Conservation (phyloP, 1,140 invertebrate species). For the Nixonia krombeini region DNA sequence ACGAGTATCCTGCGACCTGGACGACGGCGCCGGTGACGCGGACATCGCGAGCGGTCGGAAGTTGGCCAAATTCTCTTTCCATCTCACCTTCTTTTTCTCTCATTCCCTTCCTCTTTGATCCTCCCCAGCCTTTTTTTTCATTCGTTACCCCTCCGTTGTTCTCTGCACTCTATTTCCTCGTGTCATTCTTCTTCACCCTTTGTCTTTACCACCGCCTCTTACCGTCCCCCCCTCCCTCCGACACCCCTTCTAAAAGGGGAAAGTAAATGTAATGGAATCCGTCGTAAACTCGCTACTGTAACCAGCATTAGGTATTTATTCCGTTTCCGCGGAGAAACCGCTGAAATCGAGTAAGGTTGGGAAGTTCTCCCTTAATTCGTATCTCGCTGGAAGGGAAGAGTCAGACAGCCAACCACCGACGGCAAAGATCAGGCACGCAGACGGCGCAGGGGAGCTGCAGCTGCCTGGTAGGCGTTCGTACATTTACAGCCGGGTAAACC, state of each 20-base stretch:
- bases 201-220: too few species aligned
- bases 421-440: background rate
- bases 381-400: slow-evolving; percentile 10
- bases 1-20: too few species aligned
- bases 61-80: background rate
- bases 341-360: slow-evolving; percentile 32
- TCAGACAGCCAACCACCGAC: background rate
- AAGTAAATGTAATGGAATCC: background rate
- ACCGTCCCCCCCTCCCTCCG: too few species aligned
- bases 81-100: too few species aligned
- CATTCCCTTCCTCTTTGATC: too few species aligned
- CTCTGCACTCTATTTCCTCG: too few species aligned
- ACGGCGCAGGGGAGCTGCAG: background rate
- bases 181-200: too few species aligned
- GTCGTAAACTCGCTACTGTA: slow-evolving; percentile 16
- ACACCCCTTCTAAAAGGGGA: background rate
- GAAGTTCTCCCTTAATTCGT: slow-evolving; percentile 25
- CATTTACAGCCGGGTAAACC: slow-evolving; percentile 27
- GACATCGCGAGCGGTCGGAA: background rate
- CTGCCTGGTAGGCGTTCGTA: slow-evolving; percentile 19
- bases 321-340: slow-evolving; percentile 28
- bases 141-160: too few species aligned
- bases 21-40: background rate
- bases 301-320: slow-evolving; percentile 30
- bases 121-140: too few species aligned